These are phyloP conservation scores for Cremastinae sp. DNA, from an alignment of 2,888 invertebrate species.

Conservation along the genomic window DNA sequence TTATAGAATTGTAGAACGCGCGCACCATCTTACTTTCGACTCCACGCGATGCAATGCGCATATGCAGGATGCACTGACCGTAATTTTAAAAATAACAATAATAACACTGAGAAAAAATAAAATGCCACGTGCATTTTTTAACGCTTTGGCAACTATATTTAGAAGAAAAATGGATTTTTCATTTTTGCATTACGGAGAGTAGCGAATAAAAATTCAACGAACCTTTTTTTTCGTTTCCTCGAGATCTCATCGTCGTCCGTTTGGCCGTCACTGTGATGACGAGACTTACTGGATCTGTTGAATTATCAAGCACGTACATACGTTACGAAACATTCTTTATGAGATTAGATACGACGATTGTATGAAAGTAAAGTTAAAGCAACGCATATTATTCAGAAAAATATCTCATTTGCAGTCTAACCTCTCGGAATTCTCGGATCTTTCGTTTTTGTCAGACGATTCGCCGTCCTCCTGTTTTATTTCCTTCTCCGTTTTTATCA, in stretches of 20 bases:
- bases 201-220: slow-evolving; percentile 12
- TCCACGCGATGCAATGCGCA: slow-evolving; percentile 25
- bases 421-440: slow-evolving; percentile 73
- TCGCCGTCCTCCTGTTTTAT: slow-evolving; percentile 76
- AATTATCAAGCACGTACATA: slow-evolving; percentile 24
- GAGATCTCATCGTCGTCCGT: slow-evolving; percentile 75
- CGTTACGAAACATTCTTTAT: neutral
- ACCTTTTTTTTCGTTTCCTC: slow-evolving; percentile 76
- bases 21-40: slow-evolving; percentile 19
- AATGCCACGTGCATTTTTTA: neutral
- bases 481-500: slow-evolving; percentile 72
- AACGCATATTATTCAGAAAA: slow-evolving; percentile 4
- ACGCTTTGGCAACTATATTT: neutral
- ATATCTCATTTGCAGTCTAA: slow-evolving; percentile 57
- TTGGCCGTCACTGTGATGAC: slow-evolving; percentile 74
- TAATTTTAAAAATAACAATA: neutral
- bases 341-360: slow-evolving; percentile 42
- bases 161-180: neutral
- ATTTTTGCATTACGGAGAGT: neutral
- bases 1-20: slow-evolving; percentile 56
- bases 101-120: neutral
- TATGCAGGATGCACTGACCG: neutral
- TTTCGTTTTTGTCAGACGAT: slow-evolving; percentile 73
- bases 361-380: neutral
- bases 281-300: slow-evolving; percentile 71